Base-by-base conservation (phyloP, 2,888 invertebrate genomes). In the Anorthoa munda region DNA sequence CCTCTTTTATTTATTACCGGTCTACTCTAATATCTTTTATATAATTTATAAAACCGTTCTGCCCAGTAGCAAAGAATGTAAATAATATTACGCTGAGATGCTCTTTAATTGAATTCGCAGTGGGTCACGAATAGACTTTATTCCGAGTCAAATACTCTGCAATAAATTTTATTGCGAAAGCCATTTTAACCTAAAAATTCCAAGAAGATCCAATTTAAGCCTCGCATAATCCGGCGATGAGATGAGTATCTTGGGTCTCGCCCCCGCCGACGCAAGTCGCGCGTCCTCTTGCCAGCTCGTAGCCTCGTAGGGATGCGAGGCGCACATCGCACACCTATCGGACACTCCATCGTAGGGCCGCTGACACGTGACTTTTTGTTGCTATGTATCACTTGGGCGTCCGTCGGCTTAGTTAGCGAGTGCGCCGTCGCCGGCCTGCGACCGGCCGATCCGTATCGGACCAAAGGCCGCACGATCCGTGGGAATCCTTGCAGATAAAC, bases 161-260 rank as follows among this genome's bases (percentile, higher is more conserved):
- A 91, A 93, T 95, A 94, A 94, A 94, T 93, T 94, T 94, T 94
- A 94, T 93, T 92, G 92, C 92, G 90, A 92, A 90, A 91, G 90
- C 91, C 92, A 91, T 93, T 94, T 93, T 92, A 91, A 92, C 92
- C 92, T 92, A 93, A 94, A 94, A 94, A 94, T 94, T 94, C 93
- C 92, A 88, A 93, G 94, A 92, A 94, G 92, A 93, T 94, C 93
- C 94, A 93, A 94, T 94, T 95, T 94, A 93, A 94, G 91, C 90
- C 89, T 91, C 90, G 94, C 91, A 93, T 94, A 94, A 94, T 95
- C 93, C 92, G 84, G 82, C 83, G 90, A 89, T 88, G 91, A 93
- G 94, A 94, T 94, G 92, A 91, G 89, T 93, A 93, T 94, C 94
- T 90, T 84, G 75, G 78, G 77, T 80, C 85, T 84, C 88, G 87